Evolutionary conservation across 1,140 invertebrate genomes (phyloP).

Genomic region (Littorina saxatilis): DNA sequence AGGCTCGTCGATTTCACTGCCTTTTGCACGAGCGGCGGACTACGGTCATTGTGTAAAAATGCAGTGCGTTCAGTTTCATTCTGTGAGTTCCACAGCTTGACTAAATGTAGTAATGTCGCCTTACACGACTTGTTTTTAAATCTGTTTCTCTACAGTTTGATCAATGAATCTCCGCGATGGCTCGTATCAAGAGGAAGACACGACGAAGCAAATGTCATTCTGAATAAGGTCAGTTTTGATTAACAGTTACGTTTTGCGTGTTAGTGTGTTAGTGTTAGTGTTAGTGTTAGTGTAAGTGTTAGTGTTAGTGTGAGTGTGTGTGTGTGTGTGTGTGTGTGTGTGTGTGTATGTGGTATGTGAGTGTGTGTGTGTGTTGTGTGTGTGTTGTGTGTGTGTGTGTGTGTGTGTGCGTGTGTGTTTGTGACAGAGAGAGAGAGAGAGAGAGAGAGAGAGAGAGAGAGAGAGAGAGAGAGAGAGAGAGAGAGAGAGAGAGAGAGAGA

Average conservation of each 20-base stretch:
- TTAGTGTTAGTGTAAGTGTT: not conserved
- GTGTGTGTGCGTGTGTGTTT: too few relatives aligned
- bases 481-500: not conserved
- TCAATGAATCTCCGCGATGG: conserved; percentile 64
- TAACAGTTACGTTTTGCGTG: too few relatives aligned
- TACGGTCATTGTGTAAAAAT: too few relatives aligned
- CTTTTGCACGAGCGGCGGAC: too few relatives aligned
- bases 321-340: not conserved
- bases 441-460: not conserved
- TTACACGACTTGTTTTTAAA: too few relatives aligned
- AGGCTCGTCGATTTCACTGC: too few relatives aligned
- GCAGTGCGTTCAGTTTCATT: too few relatives aligned
- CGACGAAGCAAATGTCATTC: conserved; percentile 52
- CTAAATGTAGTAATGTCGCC: too few relatives aligned
- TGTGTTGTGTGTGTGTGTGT: too few relatives aligned
- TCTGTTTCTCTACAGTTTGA: conserved; percentile 37
- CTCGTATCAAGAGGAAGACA: conserved; percentile 49
- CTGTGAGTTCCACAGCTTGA: too few relatives aligned
- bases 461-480: not conserved
- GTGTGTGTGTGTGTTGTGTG: too few relatives aligned
- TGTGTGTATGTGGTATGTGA: not conserved
- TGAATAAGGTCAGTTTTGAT: conserved; percentile 1
- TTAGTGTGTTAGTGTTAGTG: too few relatives aligned
- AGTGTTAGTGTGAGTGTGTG: conserved; percentile 13
- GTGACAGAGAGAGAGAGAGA: conserved; percentile 9